These are phyloP conservation scores for Aproaerema taeniolella DNA, from an alignment of 2,888 invertebrate species.

Conservation along the genomic window DNA sequence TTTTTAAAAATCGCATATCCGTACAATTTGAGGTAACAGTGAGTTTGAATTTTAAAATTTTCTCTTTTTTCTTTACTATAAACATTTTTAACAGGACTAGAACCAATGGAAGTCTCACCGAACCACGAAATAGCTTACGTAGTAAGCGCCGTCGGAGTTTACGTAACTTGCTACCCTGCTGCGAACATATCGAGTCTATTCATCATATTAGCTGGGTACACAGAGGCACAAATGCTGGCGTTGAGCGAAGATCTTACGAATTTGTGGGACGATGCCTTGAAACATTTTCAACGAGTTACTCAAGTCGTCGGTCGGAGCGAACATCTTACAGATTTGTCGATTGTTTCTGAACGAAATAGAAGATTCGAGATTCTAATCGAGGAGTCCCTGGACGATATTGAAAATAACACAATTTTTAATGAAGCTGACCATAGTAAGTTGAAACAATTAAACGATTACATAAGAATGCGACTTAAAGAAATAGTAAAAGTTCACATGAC, in stretches of 20 bases:
- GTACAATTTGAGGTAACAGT: too few species aligned
- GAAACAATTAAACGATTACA: conserved; percentile 4
- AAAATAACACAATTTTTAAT: neutral
- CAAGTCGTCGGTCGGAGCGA: too few species aligned
- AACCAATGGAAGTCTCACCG: conserved; percentile 16
- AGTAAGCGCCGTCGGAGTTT: neutral
- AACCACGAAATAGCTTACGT: conserved; percentile 15
- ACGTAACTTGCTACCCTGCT: conserved; percentile 6
- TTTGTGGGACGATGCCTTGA: conserved; percentile 17
- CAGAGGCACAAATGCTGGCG: conserved; percentile 17
- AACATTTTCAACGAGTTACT: too few species aligned
- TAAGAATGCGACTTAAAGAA: conserved; percentile 24
- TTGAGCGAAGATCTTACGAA: conserved; percentile 12
- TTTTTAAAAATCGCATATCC: too few species aligned
- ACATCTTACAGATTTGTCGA: neutral
- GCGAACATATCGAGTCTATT: conserved; percentile 14
- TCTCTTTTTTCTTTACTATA: too few species aligned
- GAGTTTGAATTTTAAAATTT: too few species aligned
- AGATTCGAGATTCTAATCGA: neutral
- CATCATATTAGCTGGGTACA: conserved; percentile 15
- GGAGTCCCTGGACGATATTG: neutral
- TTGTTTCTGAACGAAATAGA: neutral
- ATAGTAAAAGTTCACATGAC: conserved; percentile 28
- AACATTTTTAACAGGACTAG: conserved; percentile 13
- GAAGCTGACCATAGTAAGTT: neutral